These are phyloP conservation scores for Gymnocephalus cernua DNA, from an alignment of 2,113 vertebrate species.

Conservation along the genomic window DNA sequence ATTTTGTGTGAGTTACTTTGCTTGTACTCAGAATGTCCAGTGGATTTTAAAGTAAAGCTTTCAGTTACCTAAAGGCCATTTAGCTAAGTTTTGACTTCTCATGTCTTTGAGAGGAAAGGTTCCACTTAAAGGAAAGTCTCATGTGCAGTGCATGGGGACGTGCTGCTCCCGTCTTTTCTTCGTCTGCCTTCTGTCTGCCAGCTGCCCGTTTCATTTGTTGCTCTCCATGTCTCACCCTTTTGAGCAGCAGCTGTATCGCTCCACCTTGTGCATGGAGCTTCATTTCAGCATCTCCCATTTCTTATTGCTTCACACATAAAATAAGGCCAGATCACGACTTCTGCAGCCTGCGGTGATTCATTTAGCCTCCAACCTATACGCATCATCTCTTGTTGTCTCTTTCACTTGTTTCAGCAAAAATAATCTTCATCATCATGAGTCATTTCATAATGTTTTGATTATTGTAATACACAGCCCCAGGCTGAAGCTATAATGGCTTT, in stretches of 20 bases:
- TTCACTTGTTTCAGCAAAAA: constrained; percentile 35
- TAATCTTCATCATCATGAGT: constrained; percentile 10
- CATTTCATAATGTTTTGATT: constrained; percentile 34
- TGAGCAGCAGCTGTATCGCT: constrained; percentile 19
- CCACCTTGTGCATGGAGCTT: constrained; percentile 33
- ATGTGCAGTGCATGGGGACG: constrained; percentile 65
- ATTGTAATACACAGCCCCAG: constrained; percentile 10
- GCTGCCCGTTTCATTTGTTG: constrained; percentile 48
- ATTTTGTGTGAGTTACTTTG: constrained; percentile 76
- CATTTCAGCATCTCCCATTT: constrained; percentile 41
- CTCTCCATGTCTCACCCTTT: constrained; percentile 31
- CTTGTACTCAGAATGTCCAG: constrained; percentile 75
- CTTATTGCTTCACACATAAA: constrained; percentile 38
- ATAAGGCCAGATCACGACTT: constrained; percentile 10
- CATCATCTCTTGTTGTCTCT: constrained; percentile 30
- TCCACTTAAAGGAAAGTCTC: constrained; percentile 60
- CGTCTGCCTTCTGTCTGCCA: constrained; percentile 44
- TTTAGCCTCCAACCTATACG: constrained; percentile 19
- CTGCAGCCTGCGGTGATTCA: constrained; percentile 21
- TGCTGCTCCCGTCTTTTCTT: constrained; percentile 32
- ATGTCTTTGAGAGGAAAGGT: constrained; percentile 80
- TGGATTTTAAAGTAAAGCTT: constrained; percentile 70
- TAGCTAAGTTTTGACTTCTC: constrained; percentile 84
- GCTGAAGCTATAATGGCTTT: constrained; percentile 53
- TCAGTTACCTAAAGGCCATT: constrained; percentile 89